These are phyloP conservation scores for Saimiri boliviensis DNA, from an alignment of 2,113 vertebrate genomes.

Conservation along the genomic window DNA sequence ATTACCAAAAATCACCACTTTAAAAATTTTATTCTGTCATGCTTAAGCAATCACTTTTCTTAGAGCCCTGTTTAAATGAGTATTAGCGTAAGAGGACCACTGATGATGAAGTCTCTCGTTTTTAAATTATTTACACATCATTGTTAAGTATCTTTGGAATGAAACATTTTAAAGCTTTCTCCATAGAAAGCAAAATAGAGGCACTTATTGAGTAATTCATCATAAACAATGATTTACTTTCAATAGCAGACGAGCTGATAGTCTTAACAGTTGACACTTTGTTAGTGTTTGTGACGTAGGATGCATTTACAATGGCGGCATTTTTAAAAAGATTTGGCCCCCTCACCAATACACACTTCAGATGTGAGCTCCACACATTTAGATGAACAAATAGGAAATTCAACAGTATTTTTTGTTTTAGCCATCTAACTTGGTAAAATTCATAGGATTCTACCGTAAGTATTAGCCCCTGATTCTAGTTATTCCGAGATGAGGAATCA, in stretches of 20 bases:
- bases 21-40: too few species aligned
- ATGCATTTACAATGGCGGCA: background rate
- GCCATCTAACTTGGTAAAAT: background rate
- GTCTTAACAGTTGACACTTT: background rate
- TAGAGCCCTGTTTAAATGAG: background rate
- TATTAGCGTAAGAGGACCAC: background rate
- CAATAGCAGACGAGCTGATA: background rate
- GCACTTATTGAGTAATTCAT: background rate
- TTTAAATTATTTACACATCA: background rate
- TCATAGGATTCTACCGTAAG: background rate
- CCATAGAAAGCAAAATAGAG: background rate
- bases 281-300: background rate
- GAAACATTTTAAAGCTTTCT: constrained; percentile 20
- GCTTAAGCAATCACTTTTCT: background rate
- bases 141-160: constrained; percentile 17
- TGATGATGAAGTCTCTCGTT: background rate
- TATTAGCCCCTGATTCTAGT: background rate
- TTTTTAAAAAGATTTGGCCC: background rate
- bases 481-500: background rate
- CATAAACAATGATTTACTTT: background rate
- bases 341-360: background rate
- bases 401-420: constrained; percentile 21
- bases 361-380: background rate
- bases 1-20: background rate
- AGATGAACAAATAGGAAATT: constrained; percentile 3